Evolutionary conservation across 2,888 invertebrate genomes (phyloP).

Genomic region (Hoplodrina ambigua): DNA sequence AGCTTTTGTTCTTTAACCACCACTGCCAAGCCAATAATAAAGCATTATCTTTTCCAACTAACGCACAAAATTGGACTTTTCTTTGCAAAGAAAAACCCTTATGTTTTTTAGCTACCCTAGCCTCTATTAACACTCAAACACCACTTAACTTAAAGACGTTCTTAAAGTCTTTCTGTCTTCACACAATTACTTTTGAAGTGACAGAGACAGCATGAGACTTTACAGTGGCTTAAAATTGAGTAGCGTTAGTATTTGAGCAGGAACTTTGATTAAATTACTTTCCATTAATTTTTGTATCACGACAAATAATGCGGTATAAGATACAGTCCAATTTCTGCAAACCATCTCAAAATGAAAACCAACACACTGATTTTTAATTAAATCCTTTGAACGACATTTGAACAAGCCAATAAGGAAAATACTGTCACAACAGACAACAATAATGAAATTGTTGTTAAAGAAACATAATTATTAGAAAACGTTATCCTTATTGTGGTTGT

Average conservation of each 20-base stretch:
- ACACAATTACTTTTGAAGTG: not conserved
- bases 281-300: not conserved
- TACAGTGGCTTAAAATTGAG: not conserved
- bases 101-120: slow-evolving; percentile 4
- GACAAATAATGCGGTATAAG: not conserved
- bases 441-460: slow-evolving; percentile 15
- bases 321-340: not conserved
- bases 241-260: not conserved
- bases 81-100: not conserved
- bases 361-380: not conserved
- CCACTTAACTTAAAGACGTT: not conserved
- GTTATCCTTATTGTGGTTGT: slow-evolving; percentile 26
- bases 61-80: slow-evolving; percentile 20
- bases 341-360: not conserved
- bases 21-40: slow-evolving; percentile 13
- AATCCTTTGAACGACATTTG: not conserved
- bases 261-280: not conserved
- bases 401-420: slow-evolving; percentile 31
- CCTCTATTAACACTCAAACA: not conserved
- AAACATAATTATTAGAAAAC: slow-evolving; percentile 2
- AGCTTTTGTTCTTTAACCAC: slow-evolving; percentile 4
- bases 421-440: slow-evolving; percentile 10
- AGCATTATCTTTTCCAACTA: slow-evolving; percentile 11
- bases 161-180: slow-evolving; percentile 3
- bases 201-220: not conserved